Evolutionary conservation across 2,888 invertebrate species (phyloP).

Genomic region (Epicampocera succincta): DNA sequence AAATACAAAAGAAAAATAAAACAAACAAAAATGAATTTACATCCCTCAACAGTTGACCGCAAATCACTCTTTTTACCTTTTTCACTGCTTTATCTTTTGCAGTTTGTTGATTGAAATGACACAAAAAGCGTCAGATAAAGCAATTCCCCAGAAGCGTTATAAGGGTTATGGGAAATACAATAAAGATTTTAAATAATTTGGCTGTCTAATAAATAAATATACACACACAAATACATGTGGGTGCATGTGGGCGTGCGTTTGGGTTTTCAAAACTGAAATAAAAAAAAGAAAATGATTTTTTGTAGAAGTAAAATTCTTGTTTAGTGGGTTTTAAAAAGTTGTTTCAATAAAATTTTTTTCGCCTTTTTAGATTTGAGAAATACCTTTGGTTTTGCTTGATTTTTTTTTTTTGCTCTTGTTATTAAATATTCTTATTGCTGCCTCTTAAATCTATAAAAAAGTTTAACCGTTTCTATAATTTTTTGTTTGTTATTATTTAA

Average conservation of each 20-base stretch:
- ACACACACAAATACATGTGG: too few species aligned
- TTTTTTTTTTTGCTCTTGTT: slow-evolving; percentile 26
- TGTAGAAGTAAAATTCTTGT: too few species aligned
- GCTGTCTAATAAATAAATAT: not conserved
- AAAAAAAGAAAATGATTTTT: slow-evolving; percentile 18
- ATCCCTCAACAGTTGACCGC: slow-evolving; percentile 33
- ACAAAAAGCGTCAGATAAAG: slow-evolving; percentile 23
- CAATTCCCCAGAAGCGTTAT: slow-evolving; percentile 37
- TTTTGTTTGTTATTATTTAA: slow-evolving; percentile 1
- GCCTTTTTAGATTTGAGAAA: too few species aligned
- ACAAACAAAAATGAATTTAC: not conserved
- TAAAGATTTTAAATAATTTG: slow-evolving; percentile 16
- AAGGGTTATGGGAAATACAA: slow-evolving; percentile 23
- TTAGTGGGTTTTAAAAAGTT: too few species aligned
- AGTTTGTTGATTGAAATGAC: slow-evolving; percentile 44
- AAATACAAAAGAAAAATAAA: slow-evolving; percentile 22
- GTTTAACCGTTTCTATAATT: not conserved
- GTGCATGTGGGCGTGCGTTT: not conserved
- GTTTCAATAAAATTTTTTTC: not conserved
- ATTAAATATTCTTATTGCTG: slow-evolving; percentile 40
- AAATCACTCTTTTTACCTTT: slow-evolving; percentile 26
- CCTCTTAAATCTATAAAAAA: slow-evolving; percentile 16
- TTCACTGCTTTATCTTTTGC: not conserved
- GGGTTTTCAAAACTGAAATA: not conserved
- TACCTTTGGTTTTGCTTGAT: not conserved